These are phyloP conservation scores for Gymnoscopelus microlampas DNA, from an alignment of 2,797 vertebrate genomes.

Conservation along the genomic window DNA sequence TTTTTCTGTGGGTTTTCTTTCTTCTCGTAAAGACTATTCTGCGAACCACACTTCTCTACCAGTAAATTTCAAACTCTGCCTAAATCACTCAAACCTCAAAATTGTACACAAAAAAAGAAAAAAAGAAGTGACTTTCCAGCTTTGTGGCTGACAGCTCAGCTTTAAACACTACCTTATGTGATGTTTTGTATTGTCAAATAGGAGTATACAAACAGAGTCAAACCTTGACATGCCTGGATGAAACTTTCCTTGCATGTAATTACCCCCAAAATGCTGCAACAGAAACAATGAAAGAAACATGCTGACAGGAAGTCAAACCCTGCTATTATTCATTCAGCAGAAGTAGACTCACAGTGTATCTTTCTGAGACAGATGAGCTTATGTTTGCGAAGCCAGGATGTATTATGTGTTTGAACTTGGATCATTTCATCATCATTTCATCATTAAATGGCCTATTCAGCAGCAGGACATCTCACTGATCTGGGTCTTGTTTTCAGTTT, in stretches of 20 bases:
- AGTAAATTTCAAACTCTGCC: constrained; percentile 59
- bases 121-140: constrained; percentile 1
- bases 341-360: background rate
- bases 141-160: constrained; percentile 11
- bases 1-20: constrained; percentile 40
- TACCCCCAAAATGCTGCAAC: background rate
- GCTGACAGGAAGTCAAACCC: constrained; percentile 7
- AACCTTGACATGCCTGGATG: background rate
- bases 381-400: constrained; percentile 12
- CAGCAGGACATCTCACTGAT: background rate
- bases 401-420: constrained; percentile 1
- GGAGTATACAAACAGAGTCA: background rate
- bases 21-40: constrained; percentile 42
- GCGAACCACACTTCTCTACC: constrained; percentile 63
- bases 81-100: constrained; percentile 40
- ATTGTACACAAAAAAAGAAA: constrained; percentile 26
- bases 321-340: background rate
- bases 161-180: constrained; percentile 9
- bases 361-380: background rate
- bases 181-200: constrained; percentile 16
- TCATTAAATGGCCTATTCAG: constrained; percentile 2
- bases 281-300: background rate
- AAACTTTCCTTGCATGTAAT: constrained; percentile 2
- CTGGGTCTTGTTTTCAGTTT: constrained; percentile 21
- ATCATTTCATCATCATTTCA: background rate